Percentiles rank a stretch among this genome's conserved stretches.
Conservation (phyloP, 2,113 vertebrate species). For the Oryctolagus cuniculus region DNA sequence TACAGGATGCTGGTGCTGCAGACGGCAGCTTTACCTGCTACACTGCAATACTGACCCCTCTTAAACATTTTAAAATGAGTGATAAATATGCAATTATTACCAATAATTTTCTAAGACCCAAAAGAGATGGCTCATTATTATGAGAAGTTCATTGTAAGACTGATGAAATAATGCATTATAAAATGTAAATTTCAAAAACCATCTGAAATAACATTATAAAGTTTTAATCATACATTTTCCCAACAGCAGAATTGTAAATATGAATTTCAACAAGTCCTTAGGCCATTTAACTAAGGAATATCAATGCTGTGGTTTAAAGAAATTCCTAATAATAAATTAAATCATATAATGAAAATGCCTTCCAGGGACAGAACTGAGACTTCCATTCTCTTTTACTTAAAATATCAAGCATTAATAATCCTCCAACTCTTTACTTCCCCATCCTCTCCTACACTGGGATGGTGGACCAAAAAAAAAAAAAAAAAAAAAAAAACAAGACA, state of each 20-base stretch:
- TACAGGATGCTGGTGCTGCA: too few relatives aligned
- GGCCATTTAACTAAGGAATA: background rate
- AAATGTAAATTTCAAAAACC: background rate
- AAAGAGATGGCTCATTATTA: background rate
- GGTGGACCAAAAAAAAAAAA: background rate
- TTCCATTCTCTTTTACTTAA: background rate
- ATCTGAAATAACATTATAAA: background rate
- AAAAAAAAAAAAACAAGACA: too few relatives aligned
- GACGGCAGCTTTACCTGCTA: too few relatives aligned
- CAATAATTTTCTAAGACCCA: background rate
- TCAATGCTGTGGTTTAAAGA: background rate
- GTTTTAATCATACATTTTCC: background rate
- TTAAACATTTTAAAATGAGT: background rate
- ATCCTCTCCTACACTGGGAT: background rate
- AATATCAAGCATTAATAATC: background rate
- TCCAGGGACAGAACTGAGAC: background rate
- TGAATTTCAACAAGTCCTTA: background rate
- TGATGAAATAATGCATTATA: background rate
- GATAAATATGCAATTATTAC: background rate
- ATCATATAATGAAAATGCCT: background rate
- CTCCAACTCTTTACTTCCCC: background rate
- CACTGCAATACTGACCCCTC: too few relatives aligned
- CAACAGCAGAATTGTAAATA: background rate
- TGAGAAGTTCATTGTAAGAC: background rate
- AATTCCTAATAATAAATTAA: background rate